Base-by-base conservation (phyloP, 2,797 vertebrate species). In the Chromis chromis region DNA sequence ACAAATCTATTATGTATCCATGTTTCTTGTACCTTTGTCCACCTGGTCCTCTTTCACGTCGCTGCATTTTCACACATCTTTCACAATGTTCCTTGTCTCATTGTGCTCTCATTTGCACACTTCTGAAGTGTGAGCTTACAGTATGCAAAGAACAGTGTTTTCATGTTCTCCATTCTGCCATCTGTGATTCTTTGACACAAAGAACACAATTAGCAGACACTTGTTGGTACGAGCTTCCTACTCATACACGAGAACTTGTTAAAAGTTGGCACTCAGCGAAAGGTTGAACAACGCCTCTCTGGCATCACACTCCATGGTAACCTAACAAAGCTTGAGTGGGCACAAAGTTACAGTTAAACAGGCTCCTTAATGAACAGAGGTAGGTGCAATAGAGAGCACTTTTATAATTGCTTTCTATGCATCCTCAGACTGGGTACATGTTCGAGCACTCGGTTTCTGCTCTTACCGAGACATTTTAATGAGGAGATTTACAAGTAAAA, bases 281-380 rank as follows among this genome's bases (percentile, higher is more conserved):
- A 76, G 33, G 49, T 25, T 71, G 13, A 81, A 25, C 9, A 58
- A 49, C 42, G 57, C 16, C 55, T 48, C 58, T 59, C 53, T 4
- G 53, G 16, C 36, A 55, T 46, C 39, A 28, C 44, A 61, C 52
- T 70, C 78, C 78, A 61, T 77, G 69, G 86, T 49, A 79, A 92
- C 85, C 56, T 3, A 31, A 56, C 57, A 63, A 76, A 67, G n/a
- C 24, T 4, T 17, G 13, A 60, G 60, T 52, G 74, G 79, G 70
- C 72, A 49, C 50, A 14, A 52, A 61, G 46, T 61, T 54, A 28
- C 25, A 0, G 24, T 65, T 44, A 36, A 70, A 77, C 46, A 39
- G 28, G 19, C 24, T 61, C 25, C 60, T 55, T 63, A 53, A 70
- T 65, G 57, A 76, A 57, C 33, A 8, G 62, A 64, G 14, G 12